These are phyloP conservation scores for Chionoecetes opilio DNA, from an alignment of 1,140 invertebrate genomes.

Conservation along the genomic window DNA sequence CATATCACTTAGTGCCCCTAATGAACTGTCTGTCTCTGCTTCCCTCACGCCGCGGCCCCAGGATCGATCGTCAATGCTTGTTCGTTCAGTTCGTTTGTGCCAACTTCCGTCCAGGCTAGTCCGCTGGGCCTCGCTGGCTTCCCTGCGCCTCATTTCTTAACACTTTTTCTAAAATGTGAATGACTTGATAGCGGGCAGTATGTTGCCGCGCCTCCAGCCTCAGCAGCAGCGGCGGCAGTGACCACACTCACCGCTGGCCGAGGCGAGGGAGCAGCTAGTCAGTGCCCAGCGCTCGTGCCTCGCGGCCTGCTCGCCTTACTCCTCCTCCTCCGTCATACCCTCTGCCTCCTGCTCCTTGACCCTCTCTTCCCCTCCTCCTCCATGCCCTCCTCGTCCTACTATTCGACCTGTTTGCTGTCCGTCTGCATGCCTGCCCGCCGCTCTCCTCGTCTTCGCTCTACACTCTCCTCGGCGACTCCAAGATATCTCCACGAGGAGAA, in stretches of 20 bases:
- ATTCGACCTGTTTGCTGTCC: conserved; percentile 70
- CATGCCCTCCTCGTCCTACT: conserved; percentile 45
- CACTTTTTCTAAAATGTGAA: conserved; percentile 11
- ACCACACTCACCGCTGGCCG: background rate
- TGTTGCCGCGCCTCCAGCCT: background rate
- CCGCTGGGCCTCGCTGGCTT: conserved; percentile 22
- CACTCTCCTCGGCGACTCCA: conserved; percentile 69
- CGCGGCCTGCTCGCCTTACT: conserved; percentile 32
- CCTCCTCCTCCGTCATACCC: background rate
- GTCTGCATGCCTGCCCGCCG: conserved; percentile 75
- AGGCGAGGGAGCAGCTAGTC: background rate
- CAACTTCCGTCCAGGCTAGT: background rate
- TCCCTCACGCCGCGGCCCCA: conserved; percentile 62
- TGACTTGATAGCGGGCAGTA: background rate
- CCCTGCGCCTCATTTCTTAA: background rate
- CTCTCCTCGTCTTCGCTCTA: conserved; percentile 72
- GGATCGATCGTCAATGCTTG: conserved; percentile 71
- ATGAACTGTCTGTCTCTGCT: conserved; percentile 70
- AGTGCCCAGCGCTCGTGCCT: conserved; percentile 56
- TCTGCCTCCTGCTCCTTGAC: background rate
- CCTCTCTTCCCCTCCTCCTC: conserved; percentile 32
- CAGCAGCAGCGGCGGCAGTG: background rate
- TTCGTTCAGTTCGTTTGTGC: conserved; percentile 65
- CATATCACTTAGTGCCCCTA: conserved; percentile 20
- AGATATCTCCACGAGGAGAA: conserved; percentile 48